Evolutionary conservation across 1,140 invertebrate species (phyloP).

Genomic region (Anthonomus grandis): DNA sequence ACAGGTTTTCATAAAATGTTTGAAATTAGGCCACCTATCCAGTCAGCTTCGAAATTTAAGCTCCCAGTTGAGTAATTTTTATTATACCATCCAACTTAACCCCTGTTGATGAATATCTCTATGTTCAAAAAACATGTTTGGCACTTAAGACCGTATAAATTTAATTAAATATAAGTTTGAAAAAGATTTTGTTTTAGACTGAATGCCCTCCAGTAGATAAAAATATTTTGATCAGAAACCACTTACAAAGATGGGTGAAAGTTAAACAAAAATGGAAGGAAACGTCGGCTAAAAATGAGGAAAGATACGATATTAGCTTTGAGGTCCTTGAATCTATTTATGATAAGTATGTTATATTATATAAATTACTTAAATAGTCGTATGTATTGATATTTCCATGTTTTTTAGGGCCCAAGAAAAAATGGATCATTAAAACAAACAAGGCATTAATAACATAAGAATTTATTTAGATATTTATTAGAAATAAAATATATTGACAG

Average conservation of each 20-base stretch:
- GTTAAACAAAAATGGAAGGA: slow-evolving; percentile 64
- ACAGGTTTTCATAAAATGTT: too few relatives aligned
- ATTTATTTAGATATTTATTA: slow-evolving; percentile 13
- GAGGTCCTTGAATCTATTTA: slow-evolving; percentile 63
- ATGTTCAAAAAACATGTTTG: too few relatives aligned
- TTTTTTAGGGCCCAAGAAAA: slow-evolving; percentile 42
- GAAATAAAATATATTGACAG: slow-evolving; percentile 22
- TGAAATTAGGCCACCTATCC: too few relatives aligned
- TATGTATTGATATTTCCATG: neutral
- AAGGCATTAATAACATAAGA: neutral
- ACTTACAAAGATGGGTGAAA: slow-evolving; percentile 58
- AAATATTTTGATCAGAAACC: slow-evolving; percentile 54
- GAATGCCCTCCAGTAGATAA: slow-evolving; percentile 50
- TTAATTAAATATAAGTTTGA: neutral
- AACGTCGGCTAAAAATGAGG: slow-evolving; percentile 61
- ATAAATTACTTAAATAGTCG: neutral
- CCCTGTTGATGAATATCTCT: too few relatives aligned
- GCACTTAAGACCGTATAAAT: neutral
- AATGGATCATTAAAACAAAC: slow-evolving; percentile 20
- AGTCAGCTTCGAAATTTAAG: too few relatives aligned
- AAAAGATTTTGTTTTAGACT: slow-evolving; percentile 47
- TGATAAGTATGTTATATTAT: slow-evolving; percentile 53
- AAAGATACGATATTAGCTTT: slow-evolving; percentile 58
- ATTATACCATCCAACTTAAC: too few relatives aligned
- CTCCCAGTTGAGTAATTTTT: too few relatives aligned